Evolutionary conservation across 35 echinoderm and acorn worm species (phyloP).

Genomic region (Nesometra sesokonis): DNA sequence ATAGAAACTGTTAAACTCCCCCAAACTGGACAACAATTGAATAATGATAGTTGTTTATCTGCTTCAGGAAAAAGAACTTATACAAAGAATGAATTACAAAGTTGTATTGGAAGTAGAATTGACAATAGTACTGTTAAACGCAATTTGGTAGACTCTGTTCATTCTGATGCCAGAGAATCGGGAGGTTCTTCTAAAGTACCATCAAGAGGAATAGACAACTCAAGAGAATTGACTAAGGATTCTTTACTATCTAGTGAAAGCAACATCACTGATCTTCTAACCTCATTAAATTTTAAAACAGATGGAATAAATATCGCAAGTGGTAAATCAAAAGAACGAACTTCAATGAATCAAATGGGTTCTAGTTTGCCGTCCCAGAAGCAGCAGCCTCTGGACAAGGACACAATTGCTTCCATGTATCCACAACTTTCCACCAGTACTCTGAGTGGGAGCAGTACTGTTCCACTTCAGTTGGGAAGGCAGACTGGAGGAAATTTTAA

Average conservation of each 20-base stretch:
- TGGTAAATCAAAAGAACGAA: neutral
- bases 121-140: no score
- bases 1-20: no score
- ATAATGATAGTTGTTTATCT: no score
- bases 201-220: no score
- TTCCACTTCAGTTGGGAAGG: slow-evolving; percentile 16
- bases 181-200: neutral
- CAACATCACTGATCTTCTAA: neutral
- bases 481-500: slow-evolving; percentile 1
- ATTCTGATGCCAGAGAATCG: neutral
- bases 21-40: no score
- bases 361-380: neutral
- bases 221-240: neutral
- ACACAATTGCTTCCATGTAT: slow-evolving; percentile 7
- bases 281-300: neutral
- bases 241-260: neutral
- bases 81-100: no score
- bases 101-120: no score
- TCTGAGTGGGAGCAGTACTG: neutral
- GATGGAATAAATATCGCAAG: neutral
- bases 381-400: neutral
- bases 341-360: neutral
- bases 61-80: no score
- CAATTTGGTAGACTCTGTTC: no score
- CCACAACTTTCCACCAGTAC: slow-evolving; percentile 13